Percentiles rank a stretch among this genome's conserved stretches.
Conservation (phyloP, 2,797 vertebrate genomes). For the Leontocebus nigricollis region DNA sequence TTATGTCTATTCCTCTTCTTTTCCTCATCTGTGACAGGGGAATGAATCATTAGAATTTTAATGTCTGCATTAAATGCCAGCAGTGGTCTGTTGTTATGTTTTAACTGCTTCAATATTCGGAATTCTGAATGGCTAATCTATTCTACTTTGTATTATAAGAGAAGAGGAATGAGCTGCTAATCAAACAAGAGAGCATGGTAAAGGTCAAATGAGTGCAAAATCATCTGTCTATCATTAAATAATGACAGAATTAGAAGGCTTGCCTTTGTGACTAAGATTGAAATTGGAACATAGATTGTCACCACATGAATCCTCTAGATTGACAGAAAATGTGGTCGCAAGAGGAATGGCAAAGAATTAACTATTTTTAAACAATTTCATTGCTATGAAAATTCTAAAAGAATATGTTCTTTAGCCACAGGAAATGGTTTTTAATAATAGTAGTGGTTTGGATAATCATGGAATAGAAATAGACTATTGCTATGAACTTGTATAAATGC, state of each 20-base stretch:
- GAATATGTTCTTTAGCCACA: not conserved
- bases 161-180: not conserved
- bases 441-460: slow-evolving; percentile 7
- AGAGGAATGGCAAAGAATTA: slow-evolving; percentile 40
- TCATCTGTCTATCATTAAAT: slow-evolving; percentile 64
- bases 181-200: slow-evolving; percentile 56
- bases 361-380: slow-evolving; percentile 39
- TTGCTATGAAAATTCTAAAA: slow-evolving; percentile 18
- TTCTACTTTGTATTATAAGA: slow-evolving; percentile 47
- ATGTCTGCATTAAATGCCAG: slow-evolving; percentile 70
- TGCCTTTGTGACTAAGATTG: slow-evolving; percentile 61
- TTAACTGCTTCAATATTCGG: slow-evolving; percentile 69
- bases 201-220: slow-evolving; percentile 43
- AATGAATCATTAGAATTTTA: slow-evolving; percentile 75
- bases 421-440: slow-evolving; percentile 4
- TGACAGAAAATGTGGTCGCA: slow-evolving; percentile 26
- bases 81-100: slow-evolving; percentile 61
- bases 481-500: not conserved
- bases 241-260: slow-evolving; percentile 57
- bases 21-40: slow-evolving; percentile 62
- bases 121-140: slow-evolving; percentile 8
- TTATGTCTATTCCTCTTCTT: slow-evolving; percentile 71
- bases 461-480: not conserved
- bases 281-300: slow-evolving; percentile 62
- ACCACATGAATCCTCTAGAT: slow-evolving; percentile 50